These are phyloP conservation scores for Strix occidentalis DNA, from an alignment of 2,797 vertebrate species.

Conservation along the genomic window DNA sequence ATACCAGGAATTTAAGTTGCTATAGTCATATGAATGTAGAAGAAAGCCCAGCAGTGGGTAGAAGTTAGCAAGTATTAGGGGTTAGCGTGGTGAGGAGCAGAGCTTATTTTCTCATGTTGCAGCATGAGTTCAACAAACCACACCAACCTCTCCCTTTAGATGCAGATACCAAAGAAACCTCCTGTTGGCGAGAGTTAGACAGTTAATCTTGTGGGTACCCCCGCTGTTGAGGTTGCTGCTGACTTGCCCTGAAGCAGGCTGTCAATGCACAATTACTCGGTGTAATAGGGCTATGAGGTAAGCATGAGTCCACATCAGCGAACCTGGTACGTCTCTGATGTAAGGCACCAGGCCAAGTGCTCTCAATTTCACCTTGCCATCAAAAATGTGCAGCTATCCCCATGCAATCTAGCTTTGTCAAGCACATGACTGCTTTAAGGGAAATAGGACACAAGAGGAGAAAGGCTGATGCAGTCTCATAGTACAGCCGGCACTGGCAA, in stretches of 20 bases:
- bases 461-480: neutral
- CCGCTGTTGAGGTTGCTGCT: neutral
- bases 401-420: neutral
- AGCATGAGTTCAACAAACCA: neutral
- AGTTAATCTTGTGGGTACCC: neutral
- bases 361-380: neutral
- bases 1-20: slow-evolving; percentile 1
- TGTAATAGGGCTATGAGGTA: neutral
- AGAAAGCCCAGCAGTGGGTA: neutral
- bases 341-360: neutral
- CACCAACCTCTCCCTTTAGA: neutral
- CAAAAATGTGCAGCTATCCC: neutral
- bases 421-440: neutral
- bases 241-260: neutral
- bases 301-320: neutral
- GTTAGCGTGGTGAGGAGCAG: neutral
- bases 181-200: neutral
- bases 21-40: neutral
- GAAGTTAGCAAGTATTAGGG: neutral
- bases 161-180: neutral
- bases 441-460: neutral
- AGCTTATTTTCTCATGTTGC: neutral
- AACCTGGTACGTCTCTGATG: neutral
- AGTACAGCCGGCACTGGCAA: neutral
- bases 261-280: neutral